Base-by-base conservation (phyloP, 2,888 invertebrate species). In the Osedax frankpressi region DNA sequence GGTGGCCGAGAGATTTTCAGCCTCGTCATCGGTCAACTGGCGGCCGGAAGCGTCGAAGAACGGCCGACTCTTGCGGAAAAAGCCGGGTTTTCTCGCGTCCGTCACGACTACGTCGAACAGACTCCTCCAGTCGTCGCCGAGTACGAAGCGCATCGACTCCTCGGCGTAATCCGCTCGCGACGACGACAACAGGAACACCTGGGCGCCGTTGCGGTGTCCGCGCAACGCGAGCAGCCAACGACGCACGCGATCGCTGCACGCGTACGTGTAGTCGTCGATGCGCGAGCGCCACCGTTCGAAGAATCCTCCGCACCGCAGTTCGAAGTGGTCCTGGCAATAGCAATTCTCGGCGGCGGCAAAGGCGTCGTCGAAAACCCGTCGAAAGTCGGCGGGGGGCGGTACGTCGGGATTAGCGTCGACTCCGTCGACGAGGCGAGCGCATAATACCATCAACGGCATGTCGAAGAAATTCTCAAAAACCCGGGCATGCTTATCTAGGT, bases 391-490 rank as follows among this genome's bases (percentile, higher is more conserved):
- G 44, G 11, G 6, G 44, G 44, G 19, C 11, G 44, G 44, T 6
- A 6, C 11, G 44, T 44, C 44, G n/a, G n/a, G n/a, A n/a, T n/a
- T n/a, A 73, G 78, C 76, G 73, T 91, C 90, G 1, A 89, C 78
- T 0, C 87, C 82, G 80, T 91, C 90, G 25, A 91, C 87, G 19
- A 88, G 85, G 78, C 89, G 87, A 0, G 89, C 90, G 83, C 89
- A 90, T 2, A 88, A 85, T 29, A 91, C 80, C 3, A 88, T 87
- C 0, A 87, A 86, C 0, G 89, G 88, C 81, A 89, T 88, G 81
- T 91, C 91, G 81, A 91, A 91, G 80, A 89, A 90, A 81, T 91
- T 91, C 62, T 90, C 84, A 30, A 90, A 84, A 2, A 89, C 87
- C 75, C 90, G 86, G 82, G 90, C 82, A 24, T 77, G 77, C 30